phyloP scores from a whole-genome alignment of 2,888 invertebrate genomes.

The Sinopyrophorus schimmeli region DNA sequence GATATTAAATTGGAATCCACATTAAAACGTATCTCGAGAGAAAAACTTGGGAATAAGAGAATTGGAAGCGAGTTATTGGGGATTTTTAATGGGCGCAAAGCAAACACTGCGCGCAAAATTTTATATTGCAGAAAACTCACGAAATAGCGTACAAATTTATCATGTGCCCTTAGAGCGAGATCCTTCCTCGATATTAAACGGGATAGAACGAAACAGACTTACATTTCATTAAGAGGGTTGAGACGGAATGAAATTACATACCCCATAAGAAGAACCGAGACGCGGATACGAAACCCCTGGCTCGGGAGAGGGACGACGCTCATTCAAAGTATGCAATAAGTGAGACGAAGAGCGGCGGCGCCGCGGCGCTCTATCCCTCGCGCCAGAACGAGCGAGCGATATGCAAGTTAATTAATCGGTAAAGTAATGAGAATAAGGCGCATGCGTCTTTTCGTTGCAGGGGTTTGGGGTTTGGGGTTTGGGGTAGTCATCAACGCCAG shows the following conservation, averaged over 20 bases:
- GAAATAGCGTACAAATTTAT: slow-evolving; percentile 46
- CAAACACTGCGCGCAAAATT: slow-evolving; percentile 36
- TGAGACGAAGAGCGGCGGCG: slow-evolving; percentile 36
- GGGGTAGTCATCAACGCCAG: slow-evolving; percentile 68
- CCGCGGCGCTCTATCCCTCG: slow-evolving; percentile 49
- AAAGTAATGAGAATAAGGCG: slow-evolving; percentile 57
- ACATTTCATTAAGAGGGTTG: slow-evolving; percentile 56
- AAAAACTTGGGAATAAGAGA: slow-evolving; percentile 32
- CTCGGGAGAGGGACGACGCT: slow-evolving; percentile 41
- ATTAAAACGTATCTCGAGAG: slow-evolving; percentile 28
- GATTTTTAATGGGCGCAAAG: slow-evolving; percentile 41
- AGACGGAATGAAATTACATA: slow-evolving; percentile 59
- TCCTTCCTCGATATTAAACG: slow-evolving; percentile 45
- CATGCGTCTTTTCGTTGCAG: slow-evolving; percentile 48
- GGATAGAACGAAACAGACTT: slow-evolving; percentile 49
- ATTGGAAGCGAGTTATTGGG: slow-evolving; percentile 37
- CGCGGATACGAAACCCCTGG: slow-evolving; percentile 38
- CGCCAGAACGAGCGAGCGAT: slow-evolving; percentile 55
- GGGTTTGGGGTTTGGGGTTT: slow-evolving; percentile 48
- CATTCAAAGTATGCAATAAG: slow-evolving; percentile 34
- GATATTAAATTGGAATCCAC: slow-evolving; percentile 42
- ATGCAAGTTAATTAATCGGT: slow-evolving; percentile 60
- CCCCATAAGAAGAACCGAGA: slow-evolving; percentile 52
- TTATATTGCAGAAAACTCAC: slow-evolving; percentile 26
- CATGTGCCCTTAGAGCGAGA: slow-evolving; percentile 45